Base-by-base conservation (phyloP, 2,888 invertebrate genomes). In the Leptinotarsa haldemani region DNA sequence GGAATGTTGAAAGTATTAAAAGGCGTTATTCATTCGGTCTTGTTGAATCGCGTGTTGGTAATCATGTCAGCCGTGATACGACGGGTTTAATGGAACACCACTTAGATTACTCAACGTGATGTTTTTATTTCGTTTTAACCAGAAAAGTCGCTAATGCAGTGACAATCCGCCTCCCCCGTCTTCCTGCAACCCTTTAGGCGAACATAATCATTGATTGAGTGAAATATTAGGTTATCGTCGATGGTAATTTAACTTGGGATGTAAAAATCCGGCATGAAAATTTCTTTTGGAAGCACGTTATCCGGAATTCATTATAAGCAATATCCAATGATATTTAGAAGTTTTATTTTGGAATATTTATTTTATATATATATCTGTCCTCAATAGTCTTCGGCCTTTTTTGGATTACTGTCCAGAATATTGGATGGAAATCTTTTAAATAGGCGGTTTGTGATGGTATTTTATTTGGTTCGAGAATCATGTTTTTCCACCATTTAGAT, bases 51-150 rank as follows among this genome's bases (percentile, higher is more conserved):
- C 86, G 86, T 85, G 86, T 82, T 80, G 78, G 79, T 83, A 83
- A 84, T 84, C 81, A 83, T 83, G 83, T 84, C 85, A 81, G 82
- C 83, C 81, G 82, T 81, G 85, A 84, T 85, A 85, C 81, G 83
- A 81, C 82, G 81, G 80, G 81, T 84, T 85, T 85, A 86, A 86
- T 86, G 86, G 85, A 86, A 86, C 84, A 84, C 85, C 86, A 86
- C 86, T 86, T 85, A 85, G 84, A 84, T 85, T 85, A 85, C 85
- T 85, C 84, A 85, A 84, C 83, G 82, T 84, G 85, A 85, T 85
- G 84, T 84, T 85, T 85, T 85, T 85, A 85, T 85, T 85, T 84
- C 83, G 84, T 83, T 83, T 84, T 82, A 84, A 84, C 84, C 79
- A 81, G 82, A 76, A 82, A 83, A 81, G 80, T 82, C 82, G 83